Conservation (phyloP, 2,113 vertebrate genomes). For the Dolichotis patagonum region DNA sequence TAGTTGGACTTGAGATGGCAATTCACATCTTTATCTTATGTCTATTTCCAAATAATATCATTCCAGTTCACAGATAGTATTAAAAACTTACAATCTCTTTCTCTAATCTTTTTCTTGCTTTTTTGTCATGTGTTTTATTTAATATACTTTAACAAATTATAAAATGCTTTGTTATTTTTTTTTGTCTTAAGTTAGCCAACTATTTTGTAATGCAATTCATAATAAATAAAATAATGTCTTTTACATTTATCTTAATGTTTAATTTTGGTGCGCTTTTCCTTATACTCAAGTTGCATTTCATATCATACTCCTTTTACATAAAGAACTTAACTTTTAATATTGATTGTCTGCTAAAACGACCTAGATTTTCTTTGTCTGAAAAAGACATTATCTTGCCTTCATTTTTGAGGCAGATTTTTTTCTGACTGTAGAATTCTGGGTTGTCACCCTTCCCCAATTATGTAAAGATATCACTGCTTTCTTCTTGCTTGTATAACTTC, state of each 20-base stretch:
- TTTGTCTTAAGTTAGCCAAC: neutral
- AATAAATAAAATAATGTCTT: neutral
- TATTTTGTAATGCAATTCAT: neutral
- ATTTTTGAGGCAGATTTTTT: neutral
- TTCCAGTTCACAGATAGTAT: neutral
- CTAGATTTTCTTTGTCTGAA: neutral
- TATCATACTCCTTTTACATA: neutral
- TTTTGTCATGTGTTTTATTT: neutral
- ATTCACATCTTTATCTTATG: neutral
- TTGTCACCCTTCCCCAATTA: neutral
- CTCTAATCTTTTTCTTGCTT: neutral
- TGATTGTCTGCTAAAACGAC: neutral
- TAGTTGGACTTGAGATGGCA: neutral
- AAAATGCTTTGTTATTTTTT: neutral
- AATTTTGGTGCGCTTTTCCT: neutral
- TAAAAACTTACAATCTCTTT: neutral
- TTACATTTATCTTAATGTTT: neutral
- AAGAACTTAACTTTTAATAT: neutral
- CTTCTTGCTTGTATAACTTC: neutral
- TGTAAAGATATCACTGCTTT: neutral
- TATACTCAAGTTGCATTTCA: neutral
- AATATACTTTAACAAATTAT: neutral
- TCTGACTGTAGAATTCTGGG: neutral
- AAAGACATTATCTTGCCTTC: neutral
- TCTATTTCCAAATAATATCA: neutral